phyloP scores from a whole-genome alignment of 1,140 invertebrate species.

The Cephus cinctus region DNA sequence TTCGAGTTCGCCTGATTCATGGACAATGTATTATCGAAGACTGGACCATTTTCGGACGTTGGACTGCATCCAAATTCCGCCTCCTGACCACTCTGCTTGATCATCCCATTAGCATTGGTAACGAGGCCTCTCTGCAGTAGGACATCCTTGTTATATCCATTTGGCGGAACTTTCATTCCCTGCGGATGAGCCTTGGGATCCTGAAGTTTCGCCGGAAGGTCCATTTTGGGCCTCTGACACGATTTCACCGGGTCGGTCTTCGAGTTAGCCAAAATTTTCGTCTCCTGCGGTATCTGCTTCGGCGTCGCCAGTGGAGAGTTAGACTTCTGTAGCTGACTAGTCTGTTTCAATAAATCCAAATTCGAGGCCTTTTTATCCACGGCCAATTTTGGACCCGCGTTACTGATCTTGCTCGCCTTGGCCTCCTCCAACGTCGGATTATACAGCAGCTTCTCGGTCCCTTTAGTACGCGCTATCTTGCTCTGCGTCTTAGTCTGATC shows the following conservation, averaged over 20 bases:
- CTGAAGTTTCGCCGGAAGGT: slow-evolving; percentile 40
- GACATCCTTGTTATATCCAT: slow-evolving; percentile 38
- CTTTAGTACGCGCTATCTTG: slow-evolving; percentile 40
- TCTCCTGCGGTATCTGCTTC: slow-evolving; percentile 31
- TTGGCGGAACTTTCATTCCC: slow-evolving; percentile 29
- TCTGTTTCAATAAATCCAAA: slow-evolving; percentile 38
- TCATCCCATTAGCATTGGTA: slow-evolving; percentile 34
- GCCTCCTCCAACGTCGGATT: slow-evolving; percentile 31
- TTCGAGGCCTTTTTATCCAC: slow-evolving; percentile 34
- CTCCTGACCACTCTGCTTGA: slow-evolving; percentile 26
- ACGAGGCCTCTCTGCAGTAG: slow-evolving; percentile 33
- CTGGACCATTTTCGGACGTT: slow-evolving; percentile 11
- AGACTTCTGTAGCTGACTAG: slow-evolving; percentile 10
- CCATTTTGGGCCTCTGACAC: slow-evolving; percentile 40
- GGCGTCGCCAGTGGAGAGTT: slow-evolving; percentile 19
- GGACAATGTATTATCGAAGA: slow-evolving; percentile 29
- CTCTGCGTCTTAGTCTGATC: slow-evolving; percentile 44
- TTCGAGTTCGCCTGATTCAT: slow-evolving; percentile 39
- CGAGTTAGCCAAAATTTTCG: slow-evolving; percentile 17
- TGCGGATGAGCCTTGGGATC: slow-evolving; percentile 37
- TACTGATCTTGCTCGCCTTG: slow-evolving; percentile 29
- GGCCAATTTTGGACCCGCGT: slow-evolving; percentile 25
- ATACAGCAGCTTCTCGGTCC: slow-evolving; percentile 32
- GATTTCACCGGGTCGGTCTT: slow-evolving; percentile 30
- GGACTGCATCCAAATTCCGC: slow-evolving; percentile 1